Conservation (phyloP, 1,140 invertebrate genomes). For the Frieseomelitta varia region DNA sequence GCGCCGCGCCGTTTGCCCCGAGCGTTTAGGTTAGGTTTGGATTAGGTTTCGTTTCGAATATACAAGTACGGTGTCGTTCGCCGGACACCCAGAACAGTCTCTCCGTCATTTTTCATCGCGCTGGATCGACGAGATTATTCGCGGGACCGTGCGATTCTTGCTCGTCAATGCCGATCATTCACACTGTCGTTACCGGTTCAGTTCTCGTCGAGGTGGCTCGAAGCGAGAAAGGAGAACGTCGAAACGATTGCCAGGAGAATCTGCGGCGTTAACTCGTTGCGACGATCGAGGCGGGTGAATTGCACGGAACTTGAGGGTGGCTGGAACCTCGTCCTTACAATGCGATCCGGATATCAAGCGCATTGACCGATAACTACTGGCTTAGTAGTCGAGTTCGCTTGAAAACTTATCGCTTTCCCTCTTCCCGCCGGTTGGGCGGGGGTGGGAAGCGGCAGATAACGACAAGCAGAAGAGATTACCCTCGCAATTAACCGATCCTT, state of each 20-base stretch:
- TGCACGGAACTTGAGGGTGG: conserved; percentile 34
- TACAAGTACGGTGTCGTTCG: too few relatives aligned
- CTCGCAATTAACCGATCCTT: conserved; percentile 46
- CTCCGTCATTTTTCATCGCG: too few relatives aligned
- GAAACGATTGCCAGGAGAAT: conserved; percentile 8
- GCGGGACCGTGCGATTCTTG: too few relatives aligned
- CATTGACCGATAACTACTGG: conserved; percentile 6
- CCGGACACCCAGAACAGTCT: too few relatives aligned
- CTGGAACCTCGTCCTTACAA: conserved; percentile 18
- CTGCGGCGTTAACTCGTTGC: conserved; percentile 26
- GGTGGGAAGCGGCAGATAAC: not conserved
- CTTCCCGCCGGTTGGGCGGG: not conserved
- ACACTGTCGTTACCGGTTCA: not conserved
- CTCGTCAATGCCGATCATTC: too few relatives aligned
- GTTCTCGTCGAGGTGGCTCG: not conserved
- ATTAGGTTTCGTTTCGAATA: too few relatives aligned
- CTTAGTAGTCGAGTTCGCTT: conserved; percentile 12
- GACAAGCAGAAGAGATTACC: conserved; percentile 35
- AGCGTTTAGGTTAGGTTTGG: too few relatives aligned
- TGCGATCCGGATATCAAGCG: conserved; percentile 24
- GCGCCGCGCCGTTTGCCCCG: too few relatives aligned
- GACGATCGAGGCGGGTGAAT: conserved; percentile 46
- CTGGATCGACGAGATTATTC: too few relatives aligned
- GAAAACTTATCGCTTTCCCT: conserved; percentile 8
- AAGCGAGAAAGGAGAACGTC: not conserved